Conservation (phyloP, 1,140 invertebrate genomes). For the Heliconius eleuchia region DNA sequence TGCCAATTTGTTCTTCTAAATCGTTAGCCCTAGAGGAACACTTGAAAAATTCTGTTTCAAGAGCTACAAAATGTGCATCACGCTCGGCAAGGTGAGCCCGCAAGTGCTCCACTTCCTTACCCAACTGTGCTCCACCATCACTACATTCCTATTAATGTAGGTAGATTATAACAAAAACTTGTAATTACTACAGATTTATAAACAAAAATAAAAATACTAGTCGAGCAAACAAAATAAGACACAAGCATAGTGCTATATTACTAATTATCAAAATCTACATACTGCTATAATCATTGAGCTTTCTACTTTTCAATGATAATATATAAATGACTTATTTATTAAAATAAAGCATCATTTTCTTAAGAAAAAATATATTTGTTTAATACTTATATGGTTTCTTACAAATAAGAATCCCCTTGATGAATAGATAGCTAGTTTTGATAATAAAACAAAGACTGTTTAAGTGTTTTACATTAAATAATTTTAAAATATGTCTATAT, state of each 20-base stretch:
- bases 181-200: constrained; percentile 39
- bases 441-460: constrained; percentile 32
- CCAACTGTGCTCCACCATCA: constrained; percentile 85
- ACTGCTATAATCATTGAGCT: constrained; percentile 16
- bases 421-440: constrained; percentile 38
- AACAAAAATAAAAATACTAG: constrained; percentile 19
- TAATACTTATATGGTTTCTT: constrained; percentile 33
- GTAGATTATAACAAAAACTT: constrained; percentile 55
- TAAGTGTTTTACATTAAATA: constrained; percentile 18
- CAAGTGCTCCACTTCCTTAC: constrained; percentile 93
- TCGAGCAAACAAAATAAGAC: constrained; percentile 39
- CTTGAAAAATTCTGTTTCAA: constrained; percentile 92
- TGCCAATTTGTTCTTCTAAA: constrained; percentile 91
- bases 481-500: not conserved
- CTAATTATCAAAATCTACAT: constrained; percentile 21
- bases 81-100: constrained; percentile 90
- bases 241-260: constrained; percentile 38
- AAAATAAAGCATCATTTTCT: constrained; percentile 25
- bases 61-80: constrained; percentile 90
- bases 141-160: constrained; percentile 71
- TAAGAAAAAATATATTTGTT: constrained; percentile 9
- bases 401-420: constrained; percentile 41
- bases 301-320: constrained; percentile 15
- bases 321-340: constrained; percentile 10
- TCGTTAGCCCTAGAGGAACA: constrained; percentile 90